Base-by-base conservation (phyloP, 2,113 vertebrate species). In the Choloepus hoffmanni region DNA sequence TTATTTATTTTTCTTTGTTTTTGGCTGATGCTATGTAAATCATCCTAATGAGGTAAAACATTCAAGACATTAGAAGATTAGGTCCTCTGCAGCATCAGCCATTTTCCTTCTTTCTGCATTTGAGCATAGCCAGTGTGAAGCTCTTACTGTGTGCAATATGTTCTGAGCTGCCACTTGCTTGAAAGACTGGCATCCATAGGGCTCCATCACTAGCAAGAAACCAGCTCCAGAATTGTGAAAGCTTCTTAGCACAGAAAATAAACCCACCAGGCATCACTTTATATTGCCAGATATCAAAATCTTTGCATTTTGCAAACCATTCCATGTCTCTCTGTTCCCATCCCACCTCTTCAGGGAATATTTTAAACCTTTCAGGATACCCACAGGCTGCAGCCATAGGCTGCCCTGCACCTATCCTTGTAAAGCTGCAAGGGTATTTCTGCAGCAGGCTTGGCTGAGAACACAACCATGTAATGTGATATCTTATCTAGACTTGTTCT, bases 1-100 rank as follows among this genome's bases (percentile, higher is more conserved):
- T 50, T 50, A 50, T 84, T 79, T 33, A 30, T 58, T 77, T 60
- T 10, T 93, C 72, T 45, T 18, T 58, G 18, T 58, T 95, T 94
- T 96, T 95, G 96, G 84, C 87, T 85, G 82, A 73, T 82, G 55
- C 95, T 96, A 95, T 78, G 76, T 85, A 95, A 95, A 96, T 48
- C 36, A 53, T 72, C 48, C 84, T 95, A 95, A 96, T 87, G 96
- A 97, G 82, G 94, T 96, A 82, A 97, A 95, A 92, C 36, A 95
- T 92, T 62, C 43, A 67, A 94, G 92, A 70, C 67, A 4, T 78
- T 60, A 45, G 90, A 19, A 40, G 68, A 74, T 72, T 40, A 7
- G 48, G 48, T 40, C 53, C 88, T 92, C 95, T 94, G 93, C 67
- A 19, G 95, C 0, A 40, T 88, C 95, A 94, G 92, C 95, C 92